A percentile compares a stretch with the other conserved stretches of the same genome.
These are phyloP conservation scores for Nasalis larvatus DNA, from an alignment of 2,113 vertebrate species.

Conservation along the genomic window DNA sequence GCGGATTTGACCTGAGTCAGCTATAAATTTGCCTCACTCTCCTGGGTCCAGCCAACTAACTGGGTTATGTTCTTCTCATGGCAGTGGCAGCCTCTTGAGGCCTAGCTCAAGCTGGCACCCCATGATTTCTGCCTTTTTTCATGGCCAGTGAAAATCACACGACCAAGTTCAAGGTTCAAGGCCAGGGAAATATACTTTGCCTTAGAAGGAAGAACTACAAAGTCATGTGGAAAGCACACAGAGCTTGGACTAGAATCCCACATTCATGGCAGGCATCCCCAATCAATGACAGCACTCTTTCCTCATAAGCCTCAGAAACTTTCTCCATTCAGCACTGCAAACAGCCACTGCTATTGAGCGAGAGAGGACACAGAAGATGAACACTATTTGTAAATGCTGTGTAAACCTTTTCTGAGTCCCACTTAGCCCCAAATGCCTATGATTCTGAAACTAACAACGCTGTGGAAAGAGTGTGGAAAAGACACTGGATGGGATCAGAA, in stretches of 20 bases:
- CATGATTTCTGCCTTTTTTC: neutral
- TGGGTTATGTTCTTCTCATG: neutral
- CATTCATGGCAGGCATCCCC: neutral
- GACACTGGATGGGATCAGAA: neutral
- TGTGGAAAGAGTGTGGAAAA: neutral
- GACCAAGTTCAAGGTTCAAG: neutral
- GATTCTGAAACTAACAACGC: neutral
- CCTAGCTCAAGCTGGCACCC: neutral
- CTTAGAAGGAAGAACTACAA: neutral
- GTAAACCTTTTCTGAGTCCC: neutral
- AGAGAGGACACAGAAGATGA: neutral
- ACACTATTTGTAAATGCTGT: neutral
- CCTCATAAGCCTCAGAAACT: neutral
- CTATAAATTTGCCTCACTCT: neutral
- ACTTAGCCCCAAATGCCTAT: neutral
- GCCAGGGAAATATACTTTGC: neutral
- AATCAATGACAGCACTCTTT: neutral
- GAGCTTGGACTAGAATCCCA: neutral
- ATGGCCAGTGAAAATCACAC: neutral
- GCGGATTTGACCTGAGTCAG: neutral
- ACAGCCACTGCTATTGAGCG: neutral
- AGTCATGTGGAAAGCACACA: neutral
- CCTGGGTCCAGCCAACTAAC: neutral
- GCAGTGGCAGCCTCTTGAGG: neutral
- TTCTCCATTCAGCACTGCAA: neutral